Base-by-base conservation (phyloP, 2,113 vertebrate species). In the Cinclus cinclus region DNA sequence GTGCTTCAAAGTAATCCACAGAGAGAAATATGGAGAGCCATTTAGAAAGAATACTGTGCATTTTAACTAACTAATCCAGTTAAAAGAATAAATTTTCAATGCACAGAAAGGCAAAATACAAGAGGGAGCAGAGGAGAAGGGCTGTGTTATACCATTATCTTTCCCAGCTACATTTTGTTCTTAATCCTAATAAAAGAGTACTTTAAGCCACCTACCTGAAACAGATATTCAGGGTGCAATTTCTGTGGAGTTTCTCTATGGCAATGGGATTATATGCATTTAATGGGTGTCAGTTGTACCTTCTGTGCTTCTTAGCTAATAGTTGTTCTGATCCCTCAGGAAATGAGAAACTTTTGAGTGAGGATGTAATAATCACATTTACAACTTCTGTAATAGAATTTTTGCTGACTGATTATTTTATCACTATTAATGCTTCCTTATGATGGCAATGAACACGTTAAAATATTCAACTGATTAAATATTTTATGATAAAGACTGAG, bases 331-430 rank as follows among this genome's bases (percentile, higher is more conserved):
- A 89, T 94, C 94, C 79, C 94, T 94, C 94, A 96, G 97, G 97
- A 98, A 98, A 98, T 95, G 95, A 96, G 89, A 84, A 94, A 90
- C 79, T 97, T 92, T 74, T 76, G 89, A 96, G 92, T 85, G 96
- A 96, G 84, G 52, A 81, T 83, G 71, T 97, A 98, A 98, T 92
- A 85, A 92, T 89, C 89, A 85, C 78, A 86, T 97, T 87, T 78
- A 73, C 92, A 37, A 37, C 8, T 37, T 37, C 35, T 37, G 96
- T 93, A 97, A 97, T 97, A 97, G 92, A 97, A 92, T 97, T 98
- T 98, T 97, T 97, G 97, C 98, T 98, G 98, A 98, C 97, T 95
- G 97, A 96, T 96, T 96, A 92, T 97, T 94, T 95, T 93, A 90
- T 96, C 93, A 91, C 86, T 50, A 58, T 97, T 98, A 98, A 96